Percentiles rank a stretch among this genome's conserved stretches.
Evolutionary conservation across 1,140 invertebrate species (phyloP).

Genomic region (Cotesia chilonis): DNA sequence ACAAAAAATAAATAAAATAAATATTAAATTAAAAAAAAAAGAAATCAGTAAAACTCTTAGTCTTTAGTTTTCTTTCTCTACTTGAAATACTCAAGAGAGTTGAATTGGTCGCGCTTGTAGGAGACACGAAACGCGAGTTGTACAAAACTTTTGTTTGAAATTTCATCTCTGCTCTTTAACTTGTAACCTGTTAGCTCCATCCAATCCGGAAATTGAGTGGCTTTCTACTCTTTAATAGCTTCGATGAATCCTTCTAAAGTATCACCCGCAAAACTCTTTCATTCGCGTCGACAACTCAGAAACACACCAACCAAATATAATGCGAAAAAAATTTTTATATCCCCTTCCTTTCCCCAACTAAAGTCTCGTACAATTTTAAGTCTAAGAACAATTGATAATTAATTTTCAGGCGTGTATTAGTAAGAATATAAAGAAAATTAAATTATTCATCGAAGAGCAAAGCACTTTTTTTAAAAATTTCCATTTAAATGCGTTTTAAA

Average conservation of each 20-base stretch:
- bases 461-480: too few relatives aligned
- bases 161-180: constrained; percentile 25
- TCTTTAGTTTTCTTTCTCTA: background rate
- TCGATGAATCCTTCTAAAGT: constrained; percentile 24
- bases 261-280: background rate
- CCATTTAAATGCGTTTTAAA: too few relatives aligned
- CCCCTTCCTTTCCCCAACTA: too few relatives aligned
- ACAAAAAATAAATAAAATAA: background rate
- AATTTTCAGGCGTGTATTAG: too few relatives aligned
- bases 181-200: constrained; percentile 25
- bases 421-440: too few relatives aligned
- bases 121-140: background rate
- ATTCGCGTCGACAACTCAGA: background rate
- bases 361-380: too few relatives aligned
- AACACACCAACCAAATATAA: too few relatives aligned
- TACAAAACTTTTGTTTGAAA: constrained; percentile 32
- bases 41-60: background rate
- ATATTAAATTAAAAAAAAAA: constrained; percentile 1
- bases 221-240: constrained; percentile 31
- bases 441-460: too few relatives aligned
- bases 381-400: too few relatives aligned
- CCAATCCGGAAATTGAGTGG: constrained; percentile 29
- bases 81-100: background rate
- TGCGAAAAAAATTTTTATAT: too few relatives aligned
- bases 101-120: constrained; percentile 6